A percentile compares a stretch with the other conserved stretches of the same genome.
These are phyloP conservation scores for Astropecten irregularis DNA, from an alignment of 53 echinoderm and acorn worm species.

Conservation along the genomic window DNA sequence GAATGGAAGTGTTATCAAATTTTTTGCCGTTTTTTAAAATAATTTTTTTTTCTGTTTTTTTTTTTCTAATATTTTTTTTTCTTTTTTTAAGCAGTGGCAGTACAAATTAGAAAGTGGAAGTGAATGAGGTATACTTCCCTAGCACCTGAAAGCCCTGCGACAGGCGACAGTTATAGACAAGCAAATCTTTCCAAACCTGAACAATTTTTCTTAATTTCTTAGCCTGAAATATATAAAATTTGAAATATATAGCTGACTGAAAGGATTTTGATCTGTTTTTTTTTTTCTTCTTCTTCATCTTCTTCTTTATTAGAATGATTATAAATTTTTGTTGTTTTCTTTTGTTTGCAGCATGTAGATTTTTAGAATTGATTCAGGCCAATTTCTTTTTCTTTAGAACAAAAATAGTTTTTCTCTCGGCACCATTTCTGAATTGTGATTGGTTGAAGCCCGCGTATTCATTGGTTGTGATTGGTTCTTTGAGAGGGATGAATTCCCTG, in stretches of 20 bases:
- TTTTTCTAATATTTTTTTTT: too few relatives aligned
- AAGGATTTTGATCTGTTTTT: background rate
- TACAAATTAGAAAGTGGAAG: conserved; percentile 21
- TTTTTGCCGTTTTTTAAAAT: too few relatives aligned
- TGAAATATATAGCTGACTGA: background rate
- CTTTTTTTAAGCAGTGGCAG: conserved; percentile 38
- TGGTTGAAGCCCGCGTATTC: too few relatives aligned
- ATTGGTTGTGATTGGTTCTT: too few relatives aligned
- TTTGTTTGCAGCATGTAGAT: conserved; percentile 11
- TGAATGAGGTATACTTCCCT: background rate
- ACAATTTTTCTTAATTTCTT: background rate
- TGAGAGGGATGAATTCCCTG: too few relatives aligned
- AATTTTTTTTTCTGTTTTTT: too few relatives aligned
- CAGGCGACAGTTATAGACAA: background rate
- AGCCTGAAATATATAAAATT: background rate
- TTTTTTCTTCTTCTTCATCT: background rate
- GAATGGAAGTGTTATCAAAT: conserved; percentile 21
- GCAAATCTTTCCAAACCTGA: background rate
- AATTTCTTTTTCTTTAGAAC: background rate
- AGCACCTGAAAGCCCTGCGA: background rate
- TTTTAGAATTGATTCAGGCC: background rate
- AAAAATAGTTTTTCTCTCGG: too few relatives aligned
- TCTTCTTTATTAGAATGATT: background rate
- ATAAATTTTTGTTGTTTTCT: background rate
- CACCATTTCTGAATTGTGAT: too few relatives aligned